These are phyloP conservation scores for Cyclophora albipunctata DNA, from an alignment of 2,888 invertebrate genomes.

Conservation along the genomic window DNA sequence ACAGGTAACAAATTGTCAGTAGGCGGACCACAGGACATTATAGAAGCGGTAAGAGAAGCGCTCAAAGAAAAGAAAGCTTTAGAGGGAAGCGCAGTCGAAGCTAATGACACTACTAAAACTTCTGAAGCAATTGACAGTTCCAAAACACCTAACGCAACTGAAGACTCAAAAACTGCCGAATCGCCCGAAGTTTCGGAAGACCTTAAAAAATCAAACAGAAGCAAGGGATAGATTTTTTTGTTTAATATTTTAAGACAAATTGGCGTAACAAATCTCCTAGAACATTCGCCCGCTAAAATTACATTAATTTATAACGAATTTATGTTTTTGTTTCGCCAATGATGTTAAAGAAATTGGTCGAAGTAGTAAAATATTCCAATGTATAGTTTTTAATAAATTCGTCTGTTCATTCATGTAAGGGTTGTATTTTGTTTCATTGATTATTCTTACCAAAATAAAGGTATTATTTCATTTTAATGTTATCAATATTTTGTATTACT, in stretches of 20 bases:
- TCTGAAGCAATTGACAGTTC: too few species aligned
- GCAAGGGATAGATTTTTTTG: slow-evolving; percentile 47
- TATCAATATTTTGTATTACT: slow-evolving; percentile 6
- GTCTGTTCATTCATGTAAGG: neutral
- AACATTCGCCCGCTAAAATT: too few species aligned
- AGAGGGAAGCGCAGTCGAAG: slow-evolving; percentile 19
- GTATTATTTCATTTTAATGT: slow-evolving; percentile 4
- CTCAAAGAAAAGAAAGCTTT: slow-evolving; percentile 68
- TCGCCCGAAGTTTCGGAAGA: slow-evolving; percentile 35
- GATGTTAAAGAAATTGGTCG: neutral
- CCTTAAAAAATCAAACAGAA: slow-evolving; percentile 56
- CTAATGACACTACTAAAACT: too few species aligned
- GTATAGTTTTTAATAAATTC: slow-evolving; percentile 2
- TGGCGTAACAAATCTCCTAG: too few species aligned
- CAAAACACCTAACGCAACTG: neutral
- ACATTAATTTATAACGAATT: too few species aligned
- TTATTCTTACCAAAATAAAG: slow-evolving; percentile 17
- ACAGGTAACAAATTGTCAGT: slow-evolving; percentile 79
- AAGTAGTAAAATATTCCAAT: slow-evolving; percentile 14
- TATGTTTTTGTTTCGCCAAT: too few species aligned
- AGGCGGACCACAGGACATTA: slow-evolving; percentile 73
- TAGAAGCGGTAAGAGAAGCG: slow-evolving; percentile 78
- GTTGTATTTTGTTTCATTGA: slow-evolving; percentile 2
- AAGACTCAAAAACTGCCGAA: slow-evolving; percentile 9
- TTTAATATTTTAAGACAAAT: too few species aligned